These are phyloP conservation scores for Thelaira solivaga DNA, from an alignment of 2,888 invertebrate species.

Conservation along the genomic window DNA sequence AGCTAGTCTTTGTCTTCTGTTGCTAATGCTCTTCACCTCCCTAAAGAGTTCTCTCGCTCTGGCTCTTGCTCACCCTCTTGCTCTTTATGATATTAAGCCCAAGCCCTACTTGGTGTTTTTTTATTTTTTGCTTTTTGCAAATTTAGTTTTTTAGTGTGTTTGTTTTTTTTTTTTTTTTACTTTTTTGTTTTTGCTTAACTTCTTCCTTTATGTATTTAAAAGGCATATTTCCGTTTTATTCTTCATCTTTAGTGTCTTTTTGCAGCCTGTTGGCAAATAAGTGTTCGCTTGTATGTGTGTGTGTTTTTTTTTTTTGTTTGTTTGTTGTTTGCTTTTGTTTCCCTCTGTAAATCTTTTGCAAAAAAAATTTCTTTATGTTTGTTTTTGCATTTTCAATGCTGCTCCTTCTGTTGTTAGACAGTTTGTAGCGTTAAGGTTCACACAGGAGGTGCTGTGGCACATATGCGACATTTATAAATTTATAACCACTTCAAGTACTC, in stretches of 20 bases:
- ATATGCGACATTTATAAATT: conserved; percentile 66
- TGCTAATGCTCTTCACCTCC: background rate
- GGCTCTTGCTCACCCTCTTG: background rate
- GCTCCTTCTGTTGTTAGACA: conserved; percentile 51
- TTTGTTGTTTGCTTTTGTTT: conserved; percentile 39
- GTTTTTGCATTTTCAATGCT: background rate
- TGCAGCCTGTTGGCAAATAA: conserved; percentile 31
- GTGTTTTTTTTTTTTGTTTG: conserved; percentile 1
- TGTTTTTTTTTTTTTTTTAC: background rate
- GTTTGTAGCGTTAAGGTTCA: conserved; percentile 59
- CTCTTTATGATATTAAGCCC: conserved; percentile 35
- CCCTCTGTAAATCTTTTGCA: conserved; percentile 25
- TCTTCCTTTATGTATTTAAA: conserved; percentile 36
- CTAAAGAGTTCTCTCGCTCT: too few species aligned
- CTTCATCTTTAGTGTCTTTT: conserved; percentile 44
- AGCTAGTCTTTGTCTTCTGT: background rate
- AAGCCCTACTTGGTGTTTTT: conserved; percentile 39
- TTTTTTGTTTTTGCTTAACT: background rate
- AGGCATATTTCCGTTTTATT: conserved; percentile 59
- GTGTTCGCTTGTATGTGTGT: background rate
- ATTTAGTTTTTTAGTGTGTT: conserved; percentile 4
- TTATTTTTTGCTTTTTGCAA: conserved; percentile 13
- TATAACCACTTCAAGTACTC: conserved; percentile 61
- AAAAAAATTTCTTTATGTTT: background rate
- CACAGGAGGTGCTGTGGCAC: conserved; percentile 63